Evolutionary conservation across 53 echinoderm and acorn worm genomes (phyloP), one percentile per base, ranked within the genome.

Genomic region (Actinopyga echinites): DNA sequence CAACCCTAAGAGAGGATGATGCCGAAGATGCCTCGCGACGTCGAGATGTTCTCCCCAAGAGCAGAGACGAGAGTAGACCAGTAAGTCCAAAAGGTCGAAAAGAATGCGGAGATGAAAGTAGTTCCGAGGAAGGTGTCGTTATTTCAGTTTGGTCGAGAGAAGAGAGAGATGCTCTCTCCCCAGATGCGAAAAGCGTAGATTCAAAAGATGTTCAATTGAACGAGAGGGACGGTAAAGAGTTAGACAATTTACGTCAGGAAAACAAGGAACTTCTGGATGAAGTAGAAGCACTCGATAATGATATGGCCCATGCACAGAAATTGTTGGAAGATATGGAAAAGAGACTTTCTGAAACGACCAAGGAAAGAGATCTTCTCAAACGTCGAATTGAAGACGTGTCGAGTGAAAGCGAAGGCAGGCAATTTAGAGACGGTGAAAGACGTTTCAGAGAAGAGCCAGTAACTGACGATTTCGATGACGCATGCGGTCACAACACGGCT

Each of bases 271-370:
- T 93, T 20, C 75, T 80, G 13, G 87, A 56, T 30, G 90, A 93
- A 53, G 80, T 93, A 7, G 63, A 57, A 29, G 85, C 90, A 26
- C 83, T 93, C 22, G 93, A 93, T 29, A 32, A 57, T 1, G 90
- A 93, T 35, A 77, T 93, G 65, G 32, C 82, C 11, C 89, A 82
- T 38, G 74, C 84, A 26, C 90, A 85, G 53, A 69, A 68, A 2
- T 82, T 89, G 40, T 75, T 90, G 63, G 82, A 87, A 40, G 82
- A 90, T 15, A 30, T 93, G 34, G 93, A 93, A 30, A 65, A 79
- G 15, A 59, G 83, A 54, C 83, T 90, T 68, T 83, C 52, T 23
- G 88, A 75, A 23, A 85, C 75, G 13, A 83, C 85, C 21, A 69
- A 37, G 20, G 93, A 63, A 5, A 87, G 83, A 54, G 68, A 87